Evolutionary conservation across 2,113 vertebrate species (phyloP).

Genomic region (Paralichthys olivaceus): DNA sequence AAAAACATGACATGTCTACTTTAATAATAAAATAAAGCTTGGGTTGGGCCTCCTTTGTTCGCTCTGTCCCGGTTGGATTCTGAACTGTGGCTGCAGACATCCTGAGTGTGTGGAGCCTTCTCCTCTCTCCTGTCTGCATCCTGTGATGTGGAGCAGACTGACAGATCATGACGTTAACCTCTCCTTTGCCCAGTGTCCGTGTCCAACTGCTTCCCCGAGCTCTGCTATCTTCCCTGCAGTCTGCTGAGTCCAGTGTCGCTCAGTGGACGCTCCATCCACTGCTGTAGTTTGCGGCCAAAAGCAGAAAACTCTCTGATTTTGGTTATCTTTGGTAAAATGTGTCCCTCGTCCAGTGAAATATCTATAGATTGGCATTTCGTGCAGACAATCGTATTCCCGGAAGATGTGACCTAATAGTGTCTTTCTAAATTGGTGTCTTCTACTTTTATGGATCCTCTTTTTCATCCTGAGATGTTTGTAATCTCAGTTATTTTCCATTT

Average conservation of each 20-base stretch:
- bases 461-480: too few species aligned
- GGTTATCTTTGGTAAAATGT: background rate
- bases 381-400: too few species aligned
- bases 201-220: constrained; percentile 1
- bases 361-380: too few species aligned
- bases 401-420: too few species aligned
- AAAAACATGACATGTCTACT: constrained; percentile 15
- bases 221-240: constrained; percentile 11
- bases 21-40: constrained; percentile 27
- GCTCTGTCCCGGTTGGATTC: constrained; percentile 34
- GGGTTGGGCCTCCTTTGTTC: background rate
- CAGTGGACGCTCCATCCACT: background rate
- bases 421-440: too few species aligned
- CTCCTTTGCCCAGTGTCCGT: constrained; percentile 28
- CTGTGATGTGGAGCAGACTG: constrained; percentile 41
- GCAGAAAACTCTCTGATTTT: background rate
- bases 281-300: background rate
- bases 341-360: too few species aligned
- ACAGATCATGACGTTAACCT: constrained; percentile 38
- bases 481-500: too few species aligned
- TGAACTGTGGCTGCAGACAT: constrained; percentile 2
- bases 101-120: background rate
- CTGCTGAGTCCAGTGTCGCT: background rate
- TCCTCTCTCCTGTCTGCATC: constrained; percentile 1
- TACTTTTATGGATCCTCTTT: too few species aligned